phyloP scores from a whole-genome alignment of 2,113 vertebrate species.

The Taxidea taxus region DNA sequence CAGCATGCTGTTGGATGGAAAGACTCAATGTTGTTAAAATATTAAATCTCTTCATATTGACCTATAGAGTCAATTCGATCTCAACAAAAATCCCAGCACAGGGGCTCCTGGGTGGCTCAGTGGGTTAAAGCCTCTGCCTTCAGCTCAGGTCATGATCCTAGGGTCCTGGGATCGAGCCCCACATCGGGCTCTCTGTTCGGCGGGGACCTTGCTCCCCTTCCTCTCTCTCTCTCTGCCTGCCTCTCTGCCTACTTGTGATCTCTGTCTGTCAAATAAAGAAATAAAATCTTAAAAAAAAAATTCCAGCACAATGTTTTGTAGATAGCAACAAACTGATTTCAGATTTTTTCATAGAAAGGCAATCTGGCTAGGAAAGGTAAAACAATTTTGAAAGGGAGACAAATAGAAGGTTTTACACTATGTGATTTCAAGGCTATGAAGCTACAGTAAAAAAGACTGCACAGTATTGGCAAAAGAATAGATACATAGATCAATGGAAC shows the following conservation, averaged over 20 bases:
- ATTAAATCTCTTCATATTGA: background rate
- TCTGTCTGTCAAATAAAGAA: no score
- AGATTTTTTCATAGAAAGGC: background rate
- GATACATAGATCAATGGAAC: background rate
- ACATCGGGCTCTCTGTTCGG: no score
- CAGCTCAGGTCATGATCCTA: no score
- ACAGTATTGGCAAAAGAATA: background rate
- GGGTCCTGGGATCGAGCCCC: no score
- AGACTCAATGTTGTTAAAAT: background rate
- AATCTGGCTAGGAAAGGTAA: background rate
- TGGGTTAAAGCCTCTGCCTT: no score
- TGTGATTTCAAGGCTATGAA: constrained; percentile 24
- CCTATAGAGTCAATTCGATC: background rate
- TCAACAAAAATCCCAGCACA: background rate
- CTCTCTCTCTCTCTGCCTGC: no score
- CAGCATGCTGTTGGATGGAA: background rate
- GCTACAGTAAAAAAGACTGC: background rate
- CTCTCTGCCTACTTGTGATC: no score
- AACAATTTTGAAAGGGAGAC: background rate
- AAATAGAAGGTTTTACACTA: background rate
- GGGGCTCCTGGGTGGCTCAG: no score
- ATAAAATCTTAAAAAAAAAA: no score
- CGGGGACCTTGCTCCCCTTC: no score
- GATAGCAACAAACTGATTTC: background rate
- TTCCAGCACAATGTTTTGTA: background rate